Percentiles rank a stretch among this genome's conserved stretches.
Evolutionary conservation across 2,113 vertebrate species (phyloP).

Genomic region (Falcunculus frontatus): DNA sequence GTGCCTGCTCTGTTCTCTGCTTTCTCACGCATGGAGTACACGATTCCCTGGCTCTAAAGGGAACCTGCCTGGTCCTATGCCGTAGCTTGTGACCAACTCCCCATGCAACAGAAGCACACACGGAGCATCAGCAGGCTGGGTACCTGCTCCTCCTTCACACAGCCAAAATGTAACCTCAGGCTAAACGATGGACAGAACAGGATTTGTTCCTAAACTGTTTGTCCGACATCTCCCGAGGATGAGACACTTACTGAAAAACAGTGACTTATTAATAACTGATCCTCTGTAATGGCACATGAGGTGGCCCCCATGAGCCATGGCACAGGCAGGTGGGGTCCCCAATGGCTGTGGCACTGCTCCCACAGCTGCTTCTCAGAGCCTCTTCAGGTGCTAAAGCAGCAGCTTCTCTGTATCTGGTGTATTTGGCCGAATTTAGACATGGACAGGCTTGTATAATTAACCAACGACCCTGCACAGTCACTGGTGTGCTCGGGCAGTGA

Average conservation of each 20-base stretch:
- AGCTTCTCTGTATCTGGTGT: fast-evolving
- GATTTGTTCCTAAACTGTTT: neutral
- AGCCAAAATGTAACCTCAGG: neutral
- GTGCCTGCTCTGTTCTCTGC: neutral
- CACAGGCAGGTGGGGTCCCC: neutral
- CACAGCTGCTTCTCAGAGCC: neutral
- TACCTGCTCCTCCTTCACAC: neutral
- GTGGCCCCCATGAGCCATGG: fast-evolving
- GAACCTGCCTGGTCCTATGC: fast-evolving
- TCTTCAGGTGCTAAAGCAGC: neutral
- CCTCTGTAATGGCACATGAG: fast-evolving
- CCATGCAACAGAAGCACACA: fast-evolving
- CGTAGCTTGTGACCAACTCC: fast-evolving
- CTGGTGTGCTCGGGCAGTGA: fast-evolving
- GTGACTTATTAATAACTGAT: too few relatives aligned
- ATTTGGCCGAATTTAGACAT: fast-evolving
- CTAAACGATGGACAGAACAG: fast-evolving
- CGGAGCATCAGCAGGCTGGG: too few relatives aligned
- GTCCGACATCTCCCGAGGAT: neutral
- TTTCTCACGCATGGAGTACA: fast-evolving
- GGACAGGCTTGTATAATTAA: fast-evolving
- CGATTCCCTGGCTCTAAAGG: neutral
- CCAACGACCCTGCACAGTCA: fast-evolving
- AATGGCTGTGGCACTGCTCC: neutral
- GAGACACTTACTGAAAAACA: fast-evolving